phyloP scores from a whole-genome alignment of 1,140 invertebrate genomes.

The Pollicipes pollicipes region DNA sequence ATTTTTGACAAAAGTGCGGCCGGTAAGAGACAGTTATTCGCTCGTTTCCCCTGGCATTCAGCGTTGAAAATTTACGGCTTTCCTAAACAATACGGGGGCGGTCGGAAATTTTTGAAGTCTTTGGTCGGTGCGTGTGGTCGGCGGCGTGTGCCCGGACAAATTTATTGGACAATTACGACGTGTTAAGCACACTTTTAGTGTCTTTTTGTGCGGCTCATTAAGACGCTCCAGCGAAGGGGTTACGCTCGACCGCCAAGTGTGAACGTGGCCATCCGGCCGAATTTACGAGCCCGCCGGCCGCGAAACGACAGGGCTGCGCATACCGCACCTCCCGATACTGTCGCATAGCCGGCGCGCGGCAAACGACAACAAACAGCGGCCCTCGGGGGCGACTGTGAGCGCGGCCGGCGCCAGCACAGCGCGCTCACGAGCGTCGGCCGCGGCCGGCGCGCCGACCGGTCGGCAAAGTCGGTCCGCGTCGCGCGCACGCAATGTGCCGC shows the following conservation, averaged over 20 bases:
- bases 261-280: neutral
- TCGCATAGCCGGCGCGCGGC: neutral
- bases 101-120: neutral
- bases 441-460: neutral
- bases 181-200: neutral
- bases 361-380: constrained; percentile 1
- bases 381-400: no score
- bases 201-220: neutral
- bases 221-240: neutral
- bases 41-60: neutral
- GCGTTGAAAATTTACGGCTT: neutral
- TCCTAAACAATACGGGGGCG: neutral
- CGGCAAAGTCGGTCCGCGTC: neutral
- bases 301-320: neutral
- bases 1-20: neutral
- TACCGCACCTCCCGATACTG: neutral
- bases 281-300: neutral
- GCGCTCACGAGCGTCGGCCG: no score
- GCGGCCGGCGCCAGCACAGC: neutral
- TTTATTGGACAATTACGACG: neutral
- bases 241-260: neutral
- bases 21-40: neutral
- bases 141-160: neutral
- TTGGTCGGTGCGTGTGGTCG: neutral
- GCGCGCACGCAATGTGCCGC: neutral